phyloP scores from a whole-genome alignment of 2,113 vertebrate genomes.

The Spilogale gracilis region DNA sequence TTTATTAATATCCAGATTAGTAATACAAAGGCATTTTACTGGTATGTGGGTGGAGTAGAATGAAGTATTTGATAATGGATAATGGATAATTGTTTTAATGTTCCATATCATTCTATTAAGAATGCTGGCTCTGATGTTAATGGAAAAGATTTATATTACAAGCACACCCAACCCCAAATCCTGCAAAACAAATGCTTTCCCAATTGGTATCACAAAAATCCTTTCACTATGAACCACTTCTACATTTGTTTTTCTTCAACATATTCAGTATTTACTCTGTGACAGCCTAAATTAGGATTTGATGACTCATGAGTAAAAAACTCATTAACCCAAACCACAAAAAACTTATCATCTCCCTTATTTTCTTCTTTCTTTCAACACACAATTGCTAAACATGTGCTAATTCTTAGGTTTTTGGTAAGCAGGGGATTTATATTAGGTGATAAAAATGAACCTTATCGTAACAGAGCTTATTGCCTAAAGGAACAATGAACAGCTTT shows the following conservation, averaged over 20 bases:
- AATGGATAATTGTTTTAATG: slow-evolving; percentile 44
- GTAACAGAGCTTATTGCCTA: not conserved
- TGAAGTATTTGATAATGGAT: slow-evolving; percentile 33
- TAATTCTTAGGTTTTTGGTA: not conserved
- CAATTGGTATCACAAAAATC: not conserved
- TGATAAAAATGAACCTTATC: not conserved
- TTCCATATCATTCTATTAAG: slow-evolving; percentile 31
- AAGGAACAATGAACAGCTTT: not conserved
- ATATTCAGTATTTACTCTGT: not conserved
- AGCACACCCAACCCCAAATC: not conserved
- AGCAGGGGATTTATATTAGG: not conserved
- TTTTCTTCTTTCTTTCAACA: not conserved
- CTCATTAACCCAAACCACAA: not conserved
- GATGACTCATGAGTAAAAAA: not conserved
- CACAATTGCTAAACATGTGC: not conserved
- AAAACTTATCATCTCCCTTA: not conserved
- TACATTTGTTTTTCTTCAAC: slow-evolving; percentile 19
- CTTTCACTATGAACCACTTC: not conserved
- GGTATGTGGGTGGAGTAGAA: not conserved
- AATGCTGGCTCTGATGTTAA: not conserved
- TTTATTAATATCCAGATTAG: not conserved
- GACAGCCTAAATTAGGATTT: not conserved
- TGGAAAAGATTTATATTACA: not conserved
- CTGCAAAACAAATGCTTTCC: not conserved
- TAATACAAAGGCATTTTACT: slow-evolving; percentile 43